phyloP scores from a whole-genome alignment of 2,113 vertebrate genomes.

The Charadrius vociferus region DNA sequence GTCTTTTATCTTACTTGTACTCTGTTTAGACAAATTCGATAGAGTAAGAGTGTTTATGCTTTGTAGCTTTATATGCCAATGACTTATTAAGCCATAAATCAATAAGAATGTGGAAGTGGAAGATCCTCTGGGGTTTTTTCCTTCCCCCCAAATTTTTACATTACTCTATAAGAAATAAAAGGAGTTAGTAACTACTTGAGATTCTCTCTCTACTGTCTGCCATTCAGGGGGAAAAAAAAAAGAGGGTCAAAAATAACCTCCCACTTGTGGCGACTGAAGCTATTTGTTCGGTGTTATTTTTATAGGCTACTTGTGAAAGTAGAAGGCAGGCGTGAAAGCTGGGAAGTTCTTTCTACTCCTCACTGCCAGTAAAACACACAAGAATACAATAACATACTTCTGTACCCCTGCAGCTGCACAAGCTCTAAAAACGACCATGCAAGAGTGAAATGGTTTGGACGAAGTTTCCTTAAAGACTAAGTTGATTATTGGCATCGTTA shows the following conservation, averaged over 20 bases:
- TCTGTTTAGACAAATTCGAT: not conserved
- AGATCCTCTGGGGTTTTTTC: not conserved
- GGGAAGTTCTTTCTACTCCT: not conserved
- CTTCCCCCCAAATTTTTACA: not conserved
- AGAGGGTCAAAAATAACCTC: not conserved
- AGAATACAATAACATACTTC: not conserved
- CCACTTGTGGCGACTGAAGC: not conserved
- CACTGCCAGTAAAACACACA: not conserved
- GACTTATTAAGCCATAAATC: not conserved
- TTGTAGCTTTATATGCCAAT: not conserved
- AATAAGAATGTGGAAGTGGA: not conserved
- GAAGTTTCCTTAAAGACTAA: not conserved
- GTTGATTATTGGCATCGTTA: not conserved
- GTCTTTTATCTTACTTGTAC: not conserved
- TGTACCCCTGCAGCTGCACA: not conserved
- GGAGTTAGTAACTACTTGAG: not conserved
- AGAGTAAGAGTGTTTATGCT: not conserved
- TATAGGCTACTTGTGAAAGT: constrained; percentile 16
- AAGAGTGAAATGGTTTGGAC: not conserved
- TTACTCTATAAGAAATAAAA: not conserved
- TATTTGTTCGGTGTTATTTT: constrained; percentile 33
- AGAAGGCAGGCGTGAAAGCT: not conserved
- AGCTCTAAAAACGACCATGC: not conserved
- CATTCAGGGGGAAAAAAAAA: not conserved
- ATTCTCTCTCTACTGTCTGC: not conserved